Evolutionary conservation across 2,888 invertebrate genomes (phyloP).

Genomic region (Oconnorella tubifera): DNA sequence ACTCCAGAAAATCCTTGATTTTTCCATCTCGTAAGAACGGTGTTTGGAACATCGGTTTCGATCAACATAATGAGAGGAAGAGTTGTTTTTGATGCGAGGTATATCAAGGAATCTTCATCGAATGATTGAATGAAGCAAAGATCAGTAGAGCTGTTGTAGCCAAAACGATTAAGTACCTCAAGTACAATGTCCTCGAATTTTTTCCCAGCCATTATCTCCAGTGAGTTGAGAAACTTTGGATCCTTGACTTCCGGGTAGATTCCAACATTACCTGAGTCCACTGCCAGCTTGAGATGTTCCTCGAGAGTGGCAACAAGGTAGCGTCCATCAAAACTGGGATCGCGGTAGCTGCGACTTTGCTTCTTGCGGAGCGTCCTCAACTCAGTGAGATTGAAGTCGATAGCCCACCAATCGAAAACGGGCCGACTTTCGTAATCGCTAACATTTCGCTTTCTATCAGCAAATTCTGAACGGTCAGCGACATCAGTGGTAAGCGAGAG

Average conservation of each 20-base stretch:
- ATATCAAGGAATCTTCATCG: constrained; percentile 20
- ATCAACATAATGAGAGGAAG: constrained; percentile 25
- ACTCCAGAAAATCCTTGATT: background rate
- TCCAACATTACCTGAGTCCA: constrained; percentile 28
- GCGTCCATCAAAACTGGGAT: constrained; percentile 27
- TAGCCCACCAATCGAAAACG: constrained; percentile 29
- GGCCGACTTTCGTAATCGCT: background rate
- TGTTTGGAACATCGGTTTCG: background rate
- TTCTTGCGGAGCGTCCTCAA: constrained; percentile 24
- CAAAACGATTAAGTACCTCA: constrained; percentile 18
- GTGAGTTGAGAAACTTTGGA: constrained; percentile 29
- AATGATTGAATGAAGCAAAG: constrained; percentile 35
- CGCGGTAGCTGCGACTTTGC: constrained; percentile 25
- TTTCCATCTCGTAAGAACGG: background rate
- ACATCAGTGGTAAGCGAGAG: constrained; percentile 33
- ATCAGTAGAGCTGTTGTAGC: constrained; percentile 21
- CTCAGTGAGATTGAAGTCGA: constrained; percentile 36
- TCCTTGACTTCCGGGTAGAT: constrained; percentile 35
- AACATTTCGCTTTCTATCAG: background rate
- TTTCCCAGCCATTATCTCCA: constrained; percentile 22
- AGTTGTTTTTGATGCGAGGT: constrained; percentile 15
- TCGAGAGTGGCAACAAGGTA: constrained; percentile 30
- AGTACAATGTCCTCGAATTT: constrained; percentile 33
- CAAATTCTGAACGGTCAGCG: constrained; percentile 1
- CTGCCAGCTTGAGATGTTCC: constrained; percentile 26